phyloP scores from a whole-genome alignment of 1,140 invertebrate species.

The Calephelis virginiensis region DNA sequence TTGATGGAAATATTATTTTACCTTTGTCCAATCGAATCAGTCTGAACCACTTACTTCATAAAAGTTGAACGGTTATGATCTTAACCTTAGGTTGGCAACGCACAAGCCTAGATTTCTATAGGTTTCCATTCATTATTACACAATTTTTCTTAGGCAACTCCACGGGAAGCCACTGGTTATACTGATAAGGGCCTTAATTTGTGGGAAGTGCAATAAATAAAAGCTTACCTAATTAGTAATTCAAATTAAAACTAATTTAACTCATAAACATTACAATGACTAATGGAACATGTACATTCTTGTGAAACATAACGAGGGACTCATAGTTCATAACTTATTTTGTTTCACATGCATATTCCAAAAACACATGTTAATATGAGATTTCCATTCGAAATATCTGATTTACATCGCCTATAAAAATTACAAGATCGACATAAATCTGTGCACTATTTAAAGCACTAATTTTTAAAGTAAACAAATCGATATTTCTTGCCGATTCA shows the following conservation, averaged over 20 bases:
- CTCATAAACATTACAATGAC: background rate
- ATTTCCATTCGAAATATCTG: constrained; percentile 5
- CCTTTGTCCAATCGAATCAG: no score
- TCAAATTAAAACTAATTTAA: background rate
- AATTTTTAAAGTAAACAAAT: constrained; percentile 75
- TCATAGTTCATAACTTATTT: constrained; percentile 28
- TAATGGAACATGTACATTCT: constrained; percentile 7
- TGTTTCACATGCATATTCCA: constrained; percentile 38
- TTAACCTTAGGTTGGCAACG: no score
- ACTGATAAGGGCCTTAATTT: no score
- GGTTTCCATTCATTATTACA: background rate
- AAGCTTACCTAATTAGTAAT: background rate
- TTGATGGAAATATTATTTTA: constrained; percentile 24
- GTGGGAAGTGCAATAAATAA: background rate
- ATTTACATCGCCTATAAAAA: constrained; percentile 52
- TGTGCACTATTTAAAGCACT: constrained; percentile 58
- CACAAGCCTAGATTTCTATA: no score
- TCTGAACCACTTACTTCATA: no score
- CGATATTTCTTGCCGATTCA: constrained; percentile 59
- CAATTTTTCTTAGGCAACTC: background rate
- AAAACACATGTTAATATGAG: constrained; percentile 32
- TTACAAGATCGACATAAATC: constrained; percentile 60
- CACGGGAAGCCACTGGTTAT: background rate
- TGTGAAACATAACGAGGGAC: constrained; percentile 23
- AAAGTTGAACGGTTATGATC: no score